A percentile compares a stretch with the other conserved stretches of the same genome.
These are phyloP conservation scores for Argyresthia albistria DNA, from an alignment of 2,888 invertebrate genomes.

Conservation along the genomic window DNA sequence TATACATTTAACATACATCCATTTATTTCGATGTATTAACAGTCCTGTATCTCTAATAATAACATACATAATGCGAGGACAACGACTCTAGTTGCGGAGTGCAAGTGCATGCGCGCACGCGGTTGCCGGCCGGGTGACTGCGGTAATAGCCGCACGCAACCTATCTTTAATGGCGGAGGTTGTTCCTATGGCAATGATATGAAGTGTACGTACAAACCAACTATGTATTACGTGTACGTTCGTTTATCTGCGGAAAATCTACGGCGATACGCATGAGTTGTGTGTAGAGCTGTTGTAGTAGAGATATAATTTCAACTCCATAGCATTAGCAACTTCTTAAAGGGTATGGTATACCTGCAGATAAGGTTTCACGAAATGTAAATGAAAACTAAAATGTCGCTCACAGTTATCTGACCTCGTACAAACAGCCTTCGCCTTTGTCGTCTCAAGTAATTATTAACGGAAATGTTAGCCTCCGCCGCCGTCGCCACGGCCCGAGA, in stretches of 20 bases:
- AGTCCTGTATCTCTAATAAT: neutral
- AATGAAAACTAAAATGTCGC: constrained; percentile 22
- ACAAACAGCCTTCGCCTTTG: constrained; percentile 45
- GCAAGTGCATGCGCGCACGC: constrained; percentile 14
- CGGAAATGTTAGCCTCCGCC: constrained; percentile 1
- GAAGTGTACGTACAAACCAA: too few relatives aligned
- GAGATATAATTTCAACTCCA: too few relatives aligned
- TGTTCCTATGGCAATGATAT: too few relatives aligned
- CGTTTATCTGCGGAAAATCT: too few relatives aligned
- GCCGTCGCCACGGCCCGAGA: neutral
- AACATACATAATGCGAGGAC: constrained; percentile 16
- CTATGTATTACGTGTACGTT: too few relatives aligned
- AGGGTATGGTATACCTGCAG: neutral
- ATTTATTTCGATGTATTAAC: too few relatives aligned
- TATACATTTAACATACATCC: too few relatives aligned
- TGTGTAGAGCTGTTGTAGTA: too few relatives aligned
- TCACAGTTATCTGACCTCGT: constrained; percentile 49
- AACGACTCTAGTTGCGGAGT: constrained; percentile 18
- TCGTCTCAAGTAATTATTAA: constrained; percentile 24
- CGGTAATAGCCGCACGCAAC: constrained; percentile 3
- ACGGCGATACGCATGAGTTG: too few relatives aligned
- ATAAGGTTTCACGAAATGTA: neutral
- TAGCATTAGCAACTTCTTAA: too few relatives aligned
- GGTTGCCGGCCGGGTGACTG: constrained; percentile 5
- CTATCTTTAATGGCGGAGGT: too few relatives aligned